Evolutionary conservation across 1,140 invertebrate species (phyloP).

Genomic region (Patella vulgata): DNA sequence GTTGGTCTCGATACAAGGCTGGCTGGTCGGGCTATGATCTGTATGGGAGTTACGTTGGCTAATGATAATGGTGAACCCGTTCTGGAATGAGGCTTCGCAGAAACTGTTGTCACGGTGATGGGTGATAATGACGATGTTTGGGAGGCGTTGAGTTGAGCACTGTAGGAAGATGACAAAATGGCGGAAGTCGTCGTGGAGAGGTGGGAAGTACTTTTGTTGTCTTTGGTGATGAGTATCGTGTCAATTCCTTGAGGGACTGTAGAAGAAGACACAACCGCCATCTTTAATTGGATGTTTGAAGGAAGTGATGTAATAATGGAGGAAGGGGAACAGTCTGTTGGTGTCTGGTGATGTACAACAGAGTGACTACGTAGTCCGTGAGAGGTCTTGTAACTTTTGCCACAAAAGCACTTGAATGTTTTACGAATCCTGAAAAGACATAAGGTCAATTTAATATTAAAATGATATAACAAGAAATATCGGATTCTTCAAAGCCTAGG

Average conservation of each 20-base stretch:
- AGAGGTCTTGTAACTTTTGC: slow-evolving; percentile 83
- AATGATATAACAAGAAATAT: slow-evolving; percentile 33
- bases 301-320: slow-evolving; percentile 2
- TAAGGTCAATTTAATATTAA: too few species aligned
- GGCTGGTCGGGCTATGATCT: slow-evolving; percentile 15
- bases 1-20: too few species aligned
- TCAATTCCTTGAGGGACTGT: background rate
- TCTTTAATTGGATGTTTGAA: background rate
- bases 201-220: background rate
- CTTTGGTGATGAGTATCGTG: background rate
- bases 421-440: slow-evolving; percentile 80
- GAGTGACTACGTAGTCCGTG: slow-evolving; percentile 79
- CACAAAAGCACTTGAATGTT: slow-evolving; percentile 82
- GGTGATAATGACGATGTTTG: background rate
- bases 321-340: background rate
- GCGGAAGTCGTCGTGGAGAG: slow-evolving; percentile 5
- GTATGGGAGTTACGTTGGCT: slow-evolving; percentile 11
- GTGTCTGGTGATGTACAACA: slow-evolving; percentile 46
- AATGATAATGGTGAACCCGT: slow-evolving; percentile 7
- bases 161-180: background rate
- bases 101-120: slow-evolving; percentile 3
- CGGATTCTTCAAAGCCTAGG: background rate
- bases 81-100: slow-evolving; percentile 3
- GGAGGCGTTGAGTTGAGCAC: background rate
- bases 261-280: slow-evolving; percentile 1